These are phyloP conservation scores for Gephyroberyx darwinii DNA, from an alignment of 2,797 vertebrate genomes.

Conservation along the genomic window DNA sequence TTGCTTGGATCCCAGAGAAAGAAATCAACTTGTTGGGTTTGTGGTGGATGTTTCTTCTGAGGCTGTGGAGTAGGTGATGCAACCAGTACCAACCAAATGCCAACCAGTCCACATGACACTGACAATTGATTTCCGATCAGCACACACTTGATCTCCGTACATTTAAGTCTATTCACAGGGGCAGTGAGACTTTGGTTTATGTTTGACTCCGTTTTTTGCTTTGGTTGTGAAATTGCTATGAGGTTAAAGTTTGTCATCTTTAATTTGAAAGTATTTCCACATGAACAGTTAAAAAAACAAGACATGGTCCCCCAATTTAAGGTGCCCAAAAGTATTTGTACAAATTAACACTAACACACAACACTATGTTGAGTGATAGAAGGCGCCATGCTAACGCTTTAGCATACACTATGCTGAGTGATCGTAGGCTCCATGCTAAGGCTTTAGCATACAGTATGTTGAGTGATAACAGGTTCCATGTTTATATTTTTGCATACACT, in stretches of 20 bases:
- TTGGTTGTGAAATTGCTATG: too few species aligned
- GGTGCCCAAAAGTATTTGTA: too few species aligned
- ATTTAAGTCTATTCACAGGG: not conserved
- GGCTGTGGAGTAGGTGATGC: conserved; percentile 5
- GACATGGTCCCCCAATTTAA: too few species aligned
- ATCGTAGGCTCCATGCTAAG: too few species aligned
- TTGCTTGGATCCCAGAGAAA: not conserved
- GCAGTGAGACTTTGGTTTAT: not conserved
- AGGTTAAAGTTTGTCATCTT: too few species aligned
- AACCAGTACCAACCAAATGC: conserved; percentile 7
- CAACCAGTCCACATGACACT: conserved; percentile 9
- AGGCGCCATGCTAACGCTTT: not conserved
- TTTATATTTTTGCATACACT: too few species aligned
- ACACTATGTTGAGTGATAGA: not conserved
- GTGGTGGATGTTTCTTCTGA: conserved; percentile 6
- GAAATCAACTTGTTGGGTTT: not conserved
- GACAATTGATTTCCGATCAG: not conserved
- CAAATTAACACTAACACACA: not conserved
- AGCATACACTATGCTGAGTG: too few species aligned
- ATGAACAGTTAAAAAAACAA: too few species aligned
- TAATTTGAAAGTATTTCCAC: too few species aligned
- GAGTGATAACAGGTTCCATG: too few species aligned
- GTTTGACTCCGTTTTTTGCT: too few species aligned
- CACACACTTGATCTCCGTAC: not conserved
- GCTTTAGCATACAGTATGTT: too few species aligned